These are phyloP conservation scores for Thalassarche chlororhynchos DNA, from an alignment of 2,113 vertebrate genomes.

Conservation along the genomic window DNA sequence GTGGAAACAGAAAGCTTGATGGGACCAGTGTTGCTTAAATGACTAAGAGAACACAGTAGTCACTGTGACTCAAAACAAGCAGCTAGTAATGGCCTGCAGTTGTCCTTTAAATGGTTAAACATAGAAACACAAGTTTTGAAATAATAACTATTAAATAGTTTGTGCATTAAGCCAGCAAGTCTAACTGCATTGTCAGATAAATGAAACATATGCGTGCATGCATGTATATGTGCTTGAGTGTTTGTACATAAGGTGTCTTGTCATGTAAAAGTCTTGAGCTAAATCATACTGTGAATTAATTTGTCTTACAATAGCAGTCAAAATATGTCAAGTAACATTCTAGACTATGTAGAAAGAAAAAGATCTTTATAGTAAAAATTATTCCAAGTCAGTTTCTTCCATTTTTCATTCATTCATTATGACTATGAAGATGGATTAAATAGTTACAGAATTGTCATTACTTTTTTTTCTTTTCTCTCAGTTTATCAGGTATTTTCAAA, in stretches of 20 bases:
- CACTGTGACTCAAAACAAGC: neutral
- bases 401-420: neutral
- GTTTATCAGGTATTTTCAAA: neutral
- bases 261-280: neutral
- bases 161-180: neutral
- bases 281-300: neutral
- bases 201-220: accelerated
- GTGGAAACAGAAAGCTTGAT: neutral
- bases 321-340: neutral
- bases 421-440: neutral
- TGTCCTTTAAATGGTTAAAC: neutral
- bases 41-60: neutral
- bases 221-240: neutral
- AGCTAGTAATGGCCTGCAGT: neutral
- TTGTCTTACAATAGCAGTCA: neutral
- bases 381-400: neutral
- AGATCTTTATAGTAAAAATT: neutral
- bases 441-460: neutral
- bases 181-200: neutral
- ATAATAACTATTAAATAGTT: neutral
- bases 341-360: neutral
- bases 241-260: neutral
- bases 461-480: neutral
- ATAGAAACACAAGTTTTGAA: neutral
- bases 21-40: neutral